Base-by-base conservation (phyloP, 1,140 invertebrate genomes). In the Apis dorsata region DNA sequence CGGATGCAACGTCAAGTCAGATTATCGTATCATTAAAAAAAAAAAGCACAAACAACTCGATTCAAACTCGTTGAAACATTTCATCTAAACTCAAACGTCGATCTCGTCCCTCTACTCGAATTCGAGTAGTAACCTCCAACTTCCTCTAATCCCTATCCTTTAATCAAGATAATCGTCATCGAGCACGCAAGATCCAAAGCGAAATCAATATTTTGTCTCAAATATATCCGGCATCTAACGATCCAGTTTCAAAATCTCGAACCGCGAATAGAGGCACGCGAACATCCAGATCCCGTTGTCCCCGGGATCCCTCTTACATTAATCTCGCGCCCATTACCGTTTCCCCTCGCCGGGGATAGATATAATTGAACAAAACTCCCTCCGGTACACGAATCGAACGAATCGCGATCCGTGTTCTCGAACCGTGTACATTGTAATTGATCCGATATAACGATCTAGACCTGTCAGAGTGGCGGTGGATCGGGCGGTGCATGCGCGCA, bases 401-500 rank as follows among this genome's bases (percentile, higher is more conserved):
- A 68, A 77, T 77, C 55, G 44, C 73, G 60, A 77, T 68, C 69
- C 62, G 15, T 68, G 53, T 81, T 62, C 49, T 78, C 63, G 70
- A 71, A 74, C 75, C 68, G 73, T 75, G 76, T 65, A 79, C 66
- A 21, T 65, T 78, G 69, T 63, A 78, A 85, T 82, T 85, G 51
- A 79, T 80, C 77, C 82, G 60, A 84, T 73, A 79, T 79, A 79
- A 84, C 82, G 82, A 84, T 84, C 77, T 60, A 66, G 68, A 24
- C 55, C 72, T 84, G 71, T 74, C 69, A 60, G 78, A 63, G 17
- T 73, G 60, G 51, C 60, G 59, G 59, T 21, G 65, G 21, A 53
- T 10, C 34, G 17, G 15, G 55, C 63, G 62, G 34, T 71, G 55
- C 24, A 49, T 57, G 74, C 69, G 49, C 71, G 78, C 66, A 65